Evolutionary conservation across 1,140 invertebrate genomes (phyloP), one percentile per base, ranked within the genome.

Genomic region (Leptopilina boulardi): DNA sequence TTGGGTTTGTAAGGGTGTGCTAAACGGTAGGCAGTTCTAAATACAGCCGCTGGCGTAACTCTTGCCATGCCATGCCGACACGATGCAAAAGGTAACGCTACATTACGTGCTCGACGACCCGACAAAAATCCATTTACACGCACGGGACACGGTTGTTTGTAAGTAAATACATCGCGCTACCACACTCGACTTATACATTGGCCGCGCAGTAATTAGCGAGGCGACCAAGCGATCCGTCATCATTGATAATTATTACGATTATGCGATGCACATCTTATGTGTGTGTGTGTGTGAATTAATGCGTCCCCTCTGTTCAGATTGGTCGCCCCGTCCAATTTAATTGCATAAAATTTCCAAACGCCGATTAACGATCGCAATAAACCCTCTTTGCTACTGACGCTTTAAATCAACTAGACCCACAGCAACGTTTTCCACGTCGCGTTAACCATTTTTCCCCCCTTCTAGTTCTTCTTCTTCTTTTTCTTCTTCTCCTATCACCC

Each of bases 331-430:
- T 86, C 82, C 71, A 76, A 84, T 80, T 86, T 88, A 86, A 88
- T 87, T 85, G 86, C 83, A 80, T 79, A 80, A 86, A 85, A 77
- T 78, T 82, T 86, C 83, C 84, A 87, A 87, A 84, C 82, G 79
- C 84, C 85, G 87, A 87, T 87, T 85, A 87, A 87, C 86, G 86
- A 87, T 86, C 81, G 86, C 86, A 87, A 85, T 84, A 87, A 87
- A n/a, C n/a, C n/a, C 86, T 79, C 82, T 76, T 54, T 71, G 80
- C 78, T 84, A 87, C 85, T 83, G 83, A 76, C 74, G 76, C 51
- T 75, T 83, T 86, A 86, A 87, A 85, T 87, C 86, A 87, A 83
- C 72, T 30, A 34, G 78, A 78, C 77, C 70, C 73, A 76, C 71
- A 76, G 59, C 66, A 73, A 15, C 56, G 77, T 38, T 38, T 38